These are phyloP conservation scores for Theropithecus gelada DNA, from an alignment of 2,113 vertebrate genomes.

Conservation along the genomic window DNA sequence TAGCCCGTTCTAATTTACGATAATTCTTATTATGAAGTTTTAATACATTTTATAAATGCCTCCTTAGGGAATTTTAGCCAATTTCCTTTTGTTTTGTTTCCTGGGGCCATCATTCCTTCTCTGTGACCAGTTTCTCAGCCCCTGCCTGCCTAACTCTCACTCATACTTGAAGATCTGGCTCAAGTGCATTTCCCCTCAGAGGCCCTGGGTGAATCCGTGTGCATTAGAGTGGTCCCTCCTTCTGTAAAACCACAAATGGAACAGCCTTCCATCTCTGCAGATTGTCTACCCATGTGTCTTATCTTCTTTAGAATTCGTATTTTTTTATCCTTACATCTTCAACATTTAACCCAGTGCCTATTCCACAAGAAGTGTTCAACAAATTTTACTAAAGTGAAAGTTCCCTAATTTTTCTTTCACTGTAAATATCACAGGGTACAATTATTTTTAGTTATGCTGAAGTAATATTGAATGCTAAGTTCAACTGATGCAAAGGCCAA, in stretches of 20 bases:
- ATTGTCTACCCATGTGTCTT: neutral
- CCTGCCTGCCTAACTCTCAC: neutral
- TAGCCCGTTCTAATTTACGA: neutral
- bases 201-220: neutral
- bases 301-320: neutral
- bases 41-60: neutral
- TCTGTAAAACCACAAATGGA: fast-evolving
- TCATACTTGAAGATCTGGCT: neutral
- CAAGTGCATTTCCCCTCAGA: neutral
- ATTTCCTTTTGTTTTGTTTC: constrained; percentile 28
- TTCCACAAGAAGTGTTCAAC: neutral
- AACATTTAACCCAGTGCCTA: neutral
- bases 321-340: neutral
- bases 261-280: fast-evolving
- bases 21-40: neutral
- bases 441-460: neutral
- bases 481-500: neutral
- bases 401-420: neutral
- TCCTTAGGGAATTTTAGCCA: constrained; percentile 36
- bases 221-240: fast-evolving
- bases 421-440: neutral
- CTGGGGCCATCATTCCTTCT: neutral
- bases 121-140: neutral
- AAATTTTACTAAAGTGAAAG: neutral
- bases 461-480: neutral